Evolutionary conservation across 2,888 invertebrate genomes (phyloP).

Genomic region (Protodeltote pygarga): DNA sequence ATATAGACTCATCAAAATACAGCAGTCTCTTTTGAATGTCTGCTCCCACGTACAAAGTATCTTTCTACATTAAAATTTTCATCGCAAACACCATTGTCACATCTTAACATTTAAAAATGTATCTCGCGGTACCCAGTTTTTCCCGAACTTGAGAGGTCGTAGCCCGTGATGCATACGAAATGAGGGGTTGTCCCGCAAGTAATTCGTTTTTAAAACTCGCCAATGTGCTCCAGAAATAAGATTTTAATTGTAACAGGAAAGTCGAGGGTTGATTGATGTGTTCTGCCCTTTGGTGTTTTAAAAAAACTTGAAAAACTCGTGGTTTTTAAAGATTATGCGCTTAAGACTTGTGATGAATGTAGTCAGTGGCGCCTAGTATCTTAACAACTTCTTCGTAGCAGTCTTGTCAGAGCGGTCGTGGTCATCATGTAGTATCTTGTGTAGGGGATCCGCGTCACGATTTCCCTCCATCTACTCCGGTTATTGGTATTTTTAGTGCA

Average conservation of each 20-base stretch:
- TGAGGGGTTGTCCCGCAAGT: conserved; percentile 56
- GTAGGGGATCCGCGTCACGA: no score
- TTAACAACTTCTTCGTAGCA: no score
- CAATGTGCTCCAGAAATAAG: conserved; percentile 50
- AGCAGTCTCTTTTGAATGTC: no score
- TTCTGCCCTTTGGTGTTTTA: conserved; percentile 18
- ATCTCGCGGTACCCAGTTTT: conserved; percentile 49
- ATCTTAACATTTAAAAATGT: conserved; percentile 21
- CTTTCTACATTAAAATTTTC: conserved; percentile 1
- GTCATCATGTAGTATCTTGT: no score
- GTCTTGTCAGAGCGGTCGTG: no score
- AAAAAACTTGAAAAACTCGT: conserved; percentile 1
- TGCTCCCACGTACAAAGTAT: not conserved
- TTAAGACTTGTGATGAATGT: no score
- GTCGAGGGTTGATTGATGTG: conserved; percentile 64
- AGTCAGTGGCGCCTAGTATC: no score
- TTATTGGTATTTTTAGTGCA: no score
- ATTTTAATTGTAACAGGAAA: conserved; percentile 67
- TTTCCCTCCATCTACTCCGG: no score
- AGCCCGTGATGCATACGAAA: conserved; percentile 69
- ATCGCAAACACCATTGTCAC: conserved; percentile 20
- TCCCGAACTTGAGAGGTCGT: conserved; percentile 49
- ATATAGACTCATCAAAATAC: no score
- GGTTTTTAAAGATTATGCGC: not conserved
- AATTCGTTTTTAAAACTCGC: conserved; percentile 63